Percentiles rank a stretch among this genome's conserved stretches.
Conservation (phyloP, 2,888 invertebrate genomes). For the Coelopa pilipes region DNA sequence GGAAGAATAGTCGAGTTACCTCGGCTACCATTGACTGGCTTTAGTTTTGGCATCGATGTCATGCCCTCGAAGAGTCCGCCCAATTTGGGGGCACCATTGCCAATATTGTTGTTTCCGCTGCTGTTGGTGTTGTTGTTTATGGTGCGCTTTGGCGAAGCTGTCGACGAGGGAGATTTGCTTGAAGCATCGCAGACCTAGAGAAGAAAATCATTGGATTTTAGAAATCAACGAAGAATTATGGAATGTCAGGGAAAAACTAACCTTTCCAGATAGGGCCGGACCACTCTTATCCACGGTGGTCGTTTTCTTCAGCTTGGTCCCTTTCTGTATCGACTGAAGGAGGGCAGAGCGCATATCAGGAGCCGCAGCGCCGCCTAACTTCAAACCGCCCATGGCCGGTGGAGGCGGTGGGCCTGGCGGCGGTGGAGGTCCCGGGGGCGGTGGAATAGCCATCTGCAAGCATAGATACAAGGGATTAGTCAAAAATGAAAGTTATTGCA, state of each 20-base stretch:
- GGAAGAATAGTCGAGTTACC: conserved; percentile 47
- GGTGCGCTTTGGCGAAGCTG: conserved; percentile 45
- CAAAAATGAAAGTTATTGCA: neutral
- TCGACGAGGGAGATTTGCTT: conserved; percentile 28
- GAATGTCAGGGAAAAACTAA: conserved; percentile 49
- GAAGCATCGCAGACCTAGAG: conserved; percentile 45
- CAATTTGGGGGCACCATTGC: conserved; percentile 64
- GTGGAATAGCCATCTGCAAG: conserved; percentile 69
- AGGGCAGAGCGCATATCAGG: conserved; percentile 76
- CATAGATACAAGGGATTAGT: conserved; percentile 6
- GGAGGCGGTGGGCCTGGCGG: conserved; percentile 76
- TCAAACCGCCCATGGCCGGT: conserved; percentile 67
- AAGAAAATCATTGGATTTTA: no score
- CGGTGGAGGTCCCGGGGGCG: conserved; percentile 72
- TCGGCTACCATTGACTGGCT: conserved; percentile 65
- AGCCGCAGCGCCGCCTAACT: conserved; percentile 56
- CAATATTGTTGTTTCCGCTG: conserved; percentile 48
- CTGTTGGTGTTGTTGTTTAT: conserved; percentile 46
- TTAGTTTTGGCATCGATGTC: conserved; percentile 66
- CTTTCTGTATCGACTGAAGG: conserved; percentile 85
- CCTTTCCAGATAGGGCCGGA: conserved; percentile 78
- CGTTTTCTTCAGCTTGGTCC: conserved; percentile 83
- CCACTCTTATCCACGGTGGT: conserved; percentile 92
- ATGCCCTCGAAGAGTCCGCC: conserved; percentile 65
- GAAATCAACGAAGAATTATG: neutral